Evolutionary conservation across 2,113 vertebrate species (phyloP).

Genomic region (Hiodon tergisus): DNA sequence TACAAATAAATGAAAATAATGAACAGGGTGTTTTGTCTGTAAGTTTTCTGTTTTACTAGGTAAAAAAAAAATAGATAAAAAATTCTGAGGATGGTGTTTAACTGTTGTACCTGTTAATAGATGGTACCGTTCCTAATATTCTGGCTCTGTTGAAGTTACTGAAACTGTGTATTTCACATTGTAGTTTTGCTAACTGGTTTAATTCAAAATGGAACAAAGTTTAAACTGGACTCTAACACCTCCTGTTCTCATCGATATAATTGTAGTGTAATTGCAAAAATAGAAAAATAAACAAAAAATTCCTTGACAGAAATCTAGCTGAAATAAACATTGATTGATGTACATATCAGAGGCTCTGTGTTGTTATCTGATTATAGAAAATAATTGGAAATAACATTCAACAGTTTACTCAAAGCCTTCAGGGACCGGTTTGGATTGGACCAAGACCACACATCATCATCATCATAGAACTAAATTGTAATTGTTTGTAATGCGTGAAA

Average conservation of each 20-base stretch:
- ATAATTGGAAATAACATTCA: neutral
- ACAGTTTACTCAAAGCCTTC: no score
- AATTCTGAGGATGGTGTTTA: slow-evolving; percentile 50
- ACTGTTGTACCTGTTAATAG: slow-evolving; percentile 72
- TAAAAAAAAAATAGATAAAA: slow-evolving; percentile 44
- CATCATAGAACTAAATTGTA: no score
- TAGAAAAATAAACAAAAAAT: slow-evolving; percentile 56
- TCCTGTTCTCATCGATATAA: slow-evolving; percentile 69
- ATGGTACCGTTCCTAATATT: slow-evolving; percentile 66
- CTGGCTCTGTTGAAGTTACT: slow-evolving; percentile 62
- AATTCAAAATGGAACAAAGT: slow-evolving; percentile 57
- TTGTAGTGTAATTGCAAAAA: slow-evolving; percentile 64
- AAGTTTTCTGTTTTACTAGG: slow-evolving; percentile 66
- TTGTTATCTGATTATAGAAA: neutral
- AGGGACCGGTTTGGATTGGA: no score
- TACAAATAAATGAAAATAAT: slow-evolving; percentile 53
- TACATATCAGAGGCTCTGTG: slow-evolving; percentile 39
- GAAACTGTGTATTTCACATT: slow-evolving; percentile 54
- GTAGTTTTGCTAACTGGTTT: slow-evolving; percentile 54
- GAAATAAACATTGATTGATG: slow-evolving; percentile 75
- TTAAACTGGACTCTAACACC: slow-evolving; percentile 64
- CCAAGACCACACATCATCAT: no score
- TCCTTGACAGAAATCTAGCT: slow-evolving; percentile 67
- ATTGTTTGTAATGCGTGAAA: no score
- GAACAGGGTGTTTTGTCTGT: slow-evolving; percentile 71